Conservation (phyloP, 23 tunicate genomes). For the Halocynthia aurantium region DNA sequence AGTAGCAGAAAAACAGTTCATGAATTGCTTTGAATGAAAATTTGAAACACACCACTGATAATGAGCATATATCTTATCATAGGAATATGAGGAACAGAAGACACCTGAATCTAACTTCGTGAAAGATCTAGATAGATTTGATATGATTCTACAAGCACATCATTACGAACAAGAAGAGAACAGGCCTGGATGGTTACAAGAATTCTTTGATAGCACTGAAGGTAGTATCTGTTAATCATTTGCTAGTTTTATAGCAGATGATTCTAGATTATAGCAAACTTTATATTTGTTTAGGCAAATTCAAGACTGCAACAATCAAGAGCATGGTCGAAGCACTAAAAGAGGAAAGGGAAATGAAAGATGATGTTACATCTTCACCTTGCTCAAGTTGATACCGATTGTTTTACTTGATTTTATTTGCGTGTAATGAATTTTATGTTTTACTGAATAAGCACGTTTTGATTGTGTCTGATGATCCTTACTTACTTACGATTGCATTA, state of each 20-base stretch:
- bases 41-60: background rate
- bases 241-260: background rate
- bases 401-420: too few species aligned
- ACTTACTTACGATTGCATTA: too few species aligned
- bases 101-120: conserved; percentile 74
- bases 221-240: conserved; percentile 15
- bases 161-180: conserved; percentile 55
- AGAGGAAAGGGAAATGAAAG: conserved; percentile 2
- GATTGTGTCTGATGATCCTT: too few species aligned
- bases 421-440: too few species aligned
- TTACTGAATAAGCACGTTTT: too few species aligned
- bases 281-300: background rate
- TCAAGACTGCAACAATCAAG: conserved; percentile 27
- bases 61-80: background rate
- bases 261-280: background rate
- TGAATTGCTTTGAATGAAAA: too few species aligned
- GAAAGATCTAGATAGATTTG: conserved; percentile 89
- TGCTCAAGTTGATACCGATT: too few species aligned
- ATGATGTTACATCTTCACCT: too few species aligned
- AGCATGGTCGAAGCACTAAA: conserved; percentile 26
- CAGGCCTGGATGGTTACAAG: conserved; percentile 56
- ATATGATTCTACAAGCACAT: conserved; percentile 83
- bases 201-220: conserved; percentile 72
- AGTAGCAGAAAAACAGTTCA: too few species aligned
- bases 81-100: conserved; percentile 86